These are phyloP conservation scores for Carcharodon carcharias DNA, from an alignment of 2,797 vertebrate genomes.

Conservation along the genomic window DNA sequence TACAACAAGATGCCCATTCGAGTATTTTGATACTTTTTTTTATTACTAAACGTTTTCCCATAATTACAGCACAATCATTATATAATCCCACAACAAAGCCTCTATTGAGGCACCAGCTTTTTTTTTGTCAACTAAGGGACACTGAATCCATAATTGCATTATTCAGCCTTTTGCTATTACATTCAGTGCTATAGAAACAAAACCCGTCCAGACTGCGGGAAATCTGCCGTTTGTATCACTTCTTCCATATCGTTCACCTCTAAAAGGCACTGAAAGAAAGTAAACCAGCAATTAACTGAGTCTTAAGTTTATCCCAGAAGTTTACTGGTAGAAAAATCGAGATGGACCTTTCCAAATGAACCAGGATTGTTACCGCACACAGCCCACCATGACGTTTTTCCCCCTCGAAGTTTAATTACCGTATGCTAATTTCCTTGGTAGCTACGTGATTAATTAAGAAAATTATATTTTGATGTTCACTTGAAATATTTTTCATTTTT, in stretches of 20 bases:
- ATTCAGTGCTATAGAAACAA: constrained; percentile 66
- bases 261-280: background rate
- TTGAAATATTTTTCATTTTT: constrained; percentile 70
- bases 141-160: constrained; percentile 95
- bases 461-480: constrained; percentile 88
- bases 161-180: constrained; percentile 63
- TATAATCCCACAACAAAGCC: constrained; percentile 99
- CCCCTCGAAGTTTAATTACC: constrained; percentile 73
- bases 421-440: constrained; percentile 78
- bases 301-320: constrained; percentile 36
- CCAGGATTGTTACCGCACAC: constrained; percentile 66
- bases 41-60: constrained; percentile 83
- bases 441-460: constrained; percentile 75
- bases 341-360: constrained; percentile 52
- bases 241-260: constrained; percentile 10
- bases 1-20: constrained; percentile 74
- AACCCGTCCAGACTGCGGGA: constrained; percentile 58
- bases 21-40: constrained; percentile 81
- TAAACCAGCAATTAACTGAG: constrained; percentile 37
- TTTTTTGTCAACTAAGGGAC: constrained; percentile 95
- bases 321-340: constrained; percentile 35
- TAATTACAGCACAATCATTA: constrained; percentile 99
- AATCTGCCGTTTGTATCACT: constrained; percentile 20
- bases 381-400: constrained; percentile 64
- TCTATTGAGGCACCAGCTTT: constrained; percentile 92